A percentile compares a stretch with the other conserved stretches of the same genome.
Conservation (phyloP, 2,888 invertebrate genomes). For the Drosophila mayaguana region DNA sequence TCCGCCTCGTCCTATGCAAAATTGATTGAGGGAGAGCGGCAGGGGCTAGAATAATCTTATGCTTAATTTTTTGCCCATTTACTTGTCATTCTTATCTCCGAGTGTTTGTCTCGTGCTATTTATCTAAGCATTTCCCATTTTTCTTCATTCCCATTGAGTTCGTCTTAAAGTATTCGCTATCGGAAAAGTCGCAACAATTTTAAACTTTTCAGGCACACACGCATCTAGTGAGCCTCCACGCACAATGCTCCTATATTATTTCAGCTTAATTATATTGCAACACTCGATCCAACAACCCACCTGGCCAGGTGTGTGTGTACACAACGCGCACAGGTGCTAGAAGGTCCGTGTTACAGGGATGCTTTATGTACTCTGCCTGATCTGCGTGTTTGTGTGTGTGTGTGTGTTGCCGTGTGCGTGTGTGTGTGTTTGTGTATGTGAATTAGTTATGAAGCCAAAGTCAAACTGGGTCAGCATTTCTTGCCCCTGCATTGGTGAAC, state of each 20-base stretch:
- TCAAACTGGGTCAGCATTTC: conserved; percentile 79
- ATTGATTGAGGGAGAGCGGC: conserved; percentile 22
- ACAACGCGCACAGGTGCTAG: conserved; percentile 69
- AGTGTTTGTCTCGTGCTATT: conserved; percentile 16
- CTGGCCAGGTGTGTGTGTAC: conserved; percentile 36
- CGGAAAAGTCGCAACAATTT: conserved; percentile 63
- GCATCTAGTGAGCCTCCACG: no score
- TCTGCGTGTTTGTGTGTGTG: conserved; percentile 5
- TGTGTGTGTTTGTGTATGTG: conserved; percentile 55
- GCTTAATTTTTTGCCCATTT: conserved; percentile 9
- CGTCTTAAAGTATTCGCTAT: conserved; percentile 45
- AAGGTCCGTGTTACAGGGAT: conserved; percentile 72
- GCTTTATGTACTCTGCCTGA: conserved; percentile 69
- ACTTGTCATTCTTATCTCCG: conserved; percentile 9
- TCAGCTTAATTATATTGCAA: conserved; percentile 80
- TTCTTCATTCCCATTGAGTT: conserved; percentile 8
- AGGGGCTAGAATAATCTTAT: conserved; percentile 9
- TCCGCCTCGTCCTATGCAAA: conserved; percentile 14
- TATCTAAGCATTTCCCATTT: conserved; percentile 30
- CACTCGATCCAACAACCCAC: conserved; percentile 43
- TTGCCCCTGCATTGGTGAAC: conserved; percentile 32
- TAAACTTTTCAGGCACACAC: conserved; percentile 56
- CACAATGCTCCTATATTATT: conserved; percentile 69
- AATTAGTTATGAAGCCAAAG: conserved; percentile 82
- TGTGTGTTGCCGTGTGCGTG: conserved; percentile 7